Conservation (phyloP, 2,113 vertebrate genomes). For the Aegotheles bennettii region DNA sequence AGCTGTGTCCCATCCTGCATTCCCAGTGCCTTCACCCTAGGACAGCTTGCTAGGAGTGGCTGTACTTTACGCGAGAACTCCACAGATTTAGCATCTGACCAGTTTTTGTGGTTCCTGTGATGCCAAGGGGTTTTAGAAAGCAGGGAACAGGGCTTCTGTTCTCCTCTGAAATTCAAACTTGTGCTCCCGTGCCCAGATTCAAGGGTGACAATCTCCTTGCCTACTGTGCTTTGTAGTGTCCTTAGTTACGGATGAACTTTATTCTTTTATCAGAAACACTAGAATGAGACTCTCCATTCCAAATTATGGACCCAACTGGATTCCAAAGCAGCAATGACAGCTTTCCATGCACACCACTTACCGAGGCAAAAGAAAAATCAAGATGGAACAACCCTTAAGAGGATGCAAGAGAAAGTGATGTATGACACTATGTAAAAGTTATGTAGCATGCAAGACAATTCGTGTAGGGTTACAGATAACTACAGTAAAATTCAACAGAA, state of each 20-base stretch:
- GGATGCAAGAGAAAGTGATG: background rate
- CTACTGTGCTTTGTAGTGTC: background rate
- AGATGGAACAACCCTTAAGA: background rate
- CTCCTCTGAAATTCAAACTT: background rate
- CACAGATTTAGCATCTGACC: background rate
- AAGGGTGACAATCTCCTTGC: background rate
- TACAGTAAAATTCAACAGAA: background rate
- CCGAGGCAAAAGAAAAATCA: background rate
- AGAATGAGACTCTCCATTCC: background rate
- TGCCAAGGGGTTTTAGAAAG: background rate
- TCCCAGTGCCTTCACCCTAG: background rate
- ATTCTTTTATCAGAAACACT: background rate
- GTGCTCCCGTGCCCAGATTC: background rate
- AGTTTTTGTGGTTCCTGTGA: background rate
- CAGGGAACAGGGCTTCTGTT: background rate
- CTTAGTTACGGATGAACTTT: background rate
- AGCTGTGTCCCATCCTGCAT: background rate
- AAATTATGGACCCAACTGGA: fast-evolving
- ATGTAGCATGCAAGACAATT: background rate
- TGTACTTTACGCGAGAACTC: background rate
- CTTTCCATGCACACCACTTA: background rate
- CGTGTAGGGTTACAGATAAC: background rate
- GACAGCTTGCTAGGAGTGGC: background rate
- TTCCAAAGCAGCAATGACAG: background rate
- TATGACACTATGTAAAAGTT: fast-evolving